Evolutionary conservation across 2,113 vertebrate species (phyloP).

Genomic region (Galemys pyrenaicus): DNA sequence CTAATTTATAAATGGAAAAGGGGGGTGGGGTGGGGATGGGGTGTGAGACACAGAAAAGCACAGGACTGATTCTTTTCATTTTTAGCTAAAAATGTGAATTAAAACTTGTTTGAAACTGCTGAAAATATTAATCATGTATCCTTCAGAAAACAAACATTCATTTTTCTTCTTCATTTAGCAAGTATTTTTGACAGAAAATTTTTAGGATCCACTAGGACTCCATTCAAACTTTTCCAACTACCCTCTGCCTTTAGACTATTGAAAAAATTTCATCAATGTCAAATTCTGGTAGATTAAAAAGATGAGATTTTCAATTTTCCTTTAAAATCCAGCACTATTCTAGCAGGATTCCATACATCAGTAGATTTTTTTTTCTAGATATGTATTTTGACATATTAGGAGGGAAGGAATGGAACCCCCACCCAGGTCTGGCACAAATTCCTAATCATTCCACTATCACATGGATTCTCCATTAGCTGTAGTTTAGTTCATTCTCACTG

Average conservation of each 20-base stretch:
- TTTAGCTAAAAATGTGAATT: slow-evolving; percentile 23
- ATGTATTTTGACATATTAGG: background rate
- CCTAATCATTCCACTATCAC: background rate
- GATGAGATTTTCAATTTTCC: background rate
- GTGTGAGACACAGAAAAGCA: background rate
- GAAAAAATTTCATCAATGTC: background rate
- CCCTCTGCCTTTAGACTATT: background rate
- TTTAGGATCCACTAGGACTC: background rate
- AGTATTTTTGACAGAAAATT: slow-evolving; percentile 17
- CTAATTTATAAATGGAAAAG: background rate
- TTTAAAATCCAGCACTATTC: background rate
- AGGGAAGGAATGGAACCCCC: background rate
- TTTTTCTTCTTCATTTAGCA: background rate
- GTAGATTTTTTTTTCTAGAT: slow-evolving; percentile 14
- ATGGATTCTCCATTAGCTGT: background rate
- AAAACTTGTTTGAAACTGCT: background rate
- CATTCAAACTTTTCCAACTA: background rate
- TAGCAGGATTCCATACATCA: background rate
- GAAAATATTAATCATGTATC: background rate
- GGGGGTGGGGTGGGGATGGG: background rate
- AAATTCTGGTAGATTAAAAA: background rate
- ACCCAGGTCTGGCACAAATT: background rate
- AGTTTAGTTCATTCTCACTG: background rate
- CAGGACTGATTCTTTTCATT: background rate
- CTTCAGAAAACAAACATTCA: background rate